Percentiles rank a stretch among this genome's conserved stretches.
Conservation (phyloP, 2,888 invertebrate genomes). For the Monopis laevigella region DNA sequence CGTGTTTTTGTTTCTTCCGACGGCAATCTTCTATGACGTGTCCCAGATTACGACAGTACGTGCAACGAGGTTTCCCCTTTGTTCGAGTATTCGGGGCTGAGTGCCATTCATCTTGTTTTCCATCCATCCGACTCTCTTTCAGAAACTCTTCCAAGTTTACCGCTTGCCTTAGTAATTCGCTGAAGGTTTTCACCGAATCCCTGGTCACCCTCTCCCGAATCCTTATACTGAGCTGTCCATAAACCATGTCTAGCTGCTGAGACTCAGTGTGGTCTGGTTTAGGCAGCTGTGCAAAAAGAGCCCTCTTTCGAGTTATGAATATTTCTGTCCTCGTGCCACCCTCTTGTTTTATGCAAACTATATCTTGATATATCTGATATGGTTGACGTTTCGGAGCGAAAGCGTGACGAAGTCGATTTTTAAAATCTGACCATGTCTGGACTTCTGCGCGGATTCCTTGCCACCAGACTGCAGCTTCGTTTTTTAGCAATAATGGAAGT, state of each 20-base stretch:
- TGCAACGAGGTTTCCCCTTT: background rate
- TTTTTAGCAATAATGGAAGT: slow-evolving; percentile 16
- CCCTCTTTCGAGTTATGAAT: slow-evolving; percentile 13
- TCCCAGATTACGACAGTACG: background rate
- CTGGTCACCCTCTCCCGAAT: slow-evolving; percentile 1
- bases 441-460: slow-evolving; percentile 16
- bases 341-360: slow-evolving; percentile 11
- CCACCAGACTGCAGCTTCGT: slow-evolving; percentile 20
- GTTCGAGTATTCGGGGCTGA: background rate
- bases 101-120: background rate
- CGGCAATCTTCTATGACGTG: background rate
- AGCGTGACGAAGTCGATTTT: slow-evolving; percentile 14
- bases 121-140: background rate
- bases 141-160: background rate
- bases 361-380: slow-evolving; percentile 16
- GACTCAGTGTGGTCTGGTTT: background rate
- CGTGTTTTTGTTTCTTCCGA: background rate
- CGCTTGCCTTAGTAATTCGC: background rate
- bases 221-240: background rate
- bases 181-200: background rate
- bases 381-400: slow-evolving; percentile 18
- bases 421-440: slow-evolving; percentile 16
- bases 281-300: slow-evolving; percentile 13
- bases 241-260: slow-evolving; percentile 11
- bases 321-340: slow-evolving; percentile 3